phyloP scores from a whole-genome alignment of 2,888 invertebrate genomes.

The Schizotus pectinicornis region DNA sequence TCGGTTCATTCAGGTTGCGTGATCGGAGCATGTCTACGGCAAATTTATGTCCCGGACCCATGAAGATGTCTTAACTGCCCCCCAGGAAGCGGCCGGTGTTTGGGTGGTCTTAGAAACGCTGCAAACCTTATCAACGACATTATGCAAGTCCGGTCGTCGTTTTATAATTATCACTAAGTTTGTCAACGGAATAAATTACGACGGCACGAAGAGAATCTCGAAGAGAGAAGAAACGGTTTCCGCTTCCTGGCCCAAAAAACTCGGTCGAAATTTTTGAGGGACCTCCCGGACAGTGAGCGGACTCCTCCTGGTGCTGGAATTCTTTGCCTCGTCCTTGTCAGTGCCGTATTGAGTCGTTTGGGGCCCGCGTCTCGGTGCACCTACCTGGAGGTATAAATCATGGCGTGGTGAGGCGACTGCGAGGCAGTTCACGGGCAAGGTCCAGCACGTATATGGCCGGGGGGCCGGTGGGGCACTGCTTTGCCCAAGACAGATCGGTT shows the following conservation, averaged over 20 bases:
- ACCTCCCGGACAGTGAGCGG: too few relatives aligned
- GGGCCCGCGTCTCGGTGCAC: slow-evolving; percentile 16
- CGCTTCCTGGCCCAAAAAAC: too few relatives aligned
- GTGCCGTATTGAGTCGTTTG: slow-evolving; percentile 15
- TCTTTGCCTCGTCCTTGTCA: background rate
- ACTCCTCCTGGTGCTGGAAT: too few relatives aligned
- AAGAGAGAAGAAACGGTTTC: too few relatives aligned
- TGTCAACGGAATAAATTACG: slow-evolving; percentile 42
- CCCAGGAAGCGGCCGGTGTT: slow-evolving; percentile 55
- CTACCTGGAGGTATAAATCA: slow-evolving; percentile 35
- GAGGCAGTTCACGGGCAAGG: slow-evolving; percentile 39
- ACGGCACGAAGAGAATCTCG: background rate
- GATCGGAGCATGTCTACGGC: slow-evolving; percentile 51
- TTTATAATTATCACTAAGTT: slow-evolving; percentile 52
- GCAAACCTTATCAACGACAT: slow-evolving; percentile 37
- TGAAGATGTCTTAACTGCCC: slow-evolving; percentile 56
- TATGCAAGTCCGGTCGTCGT: slow-evolving; percentile 48
- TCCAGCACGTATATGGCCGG: slow-evolving; percentile 31
- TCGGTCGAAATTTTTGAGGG: too few relatives aligned
- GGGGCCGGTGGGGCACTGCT: slow-evolving; percentile 21
- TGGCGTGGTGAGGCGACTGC: slow-evolving; percentile 30
- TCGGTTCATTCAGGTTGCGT: slow-evolving; percentile 53
- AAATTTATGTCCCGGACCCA: slow-evolving; percentile 55
- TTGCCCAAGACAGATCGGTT: slow-evolving; percentile 49
- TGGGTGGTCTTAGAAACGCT: slow-evolving; percentile 50